Evolutionary conservation across 2,113 vertebrate species (phyloP).

Genomic region (Aleadryas rufinucha): DNA sequence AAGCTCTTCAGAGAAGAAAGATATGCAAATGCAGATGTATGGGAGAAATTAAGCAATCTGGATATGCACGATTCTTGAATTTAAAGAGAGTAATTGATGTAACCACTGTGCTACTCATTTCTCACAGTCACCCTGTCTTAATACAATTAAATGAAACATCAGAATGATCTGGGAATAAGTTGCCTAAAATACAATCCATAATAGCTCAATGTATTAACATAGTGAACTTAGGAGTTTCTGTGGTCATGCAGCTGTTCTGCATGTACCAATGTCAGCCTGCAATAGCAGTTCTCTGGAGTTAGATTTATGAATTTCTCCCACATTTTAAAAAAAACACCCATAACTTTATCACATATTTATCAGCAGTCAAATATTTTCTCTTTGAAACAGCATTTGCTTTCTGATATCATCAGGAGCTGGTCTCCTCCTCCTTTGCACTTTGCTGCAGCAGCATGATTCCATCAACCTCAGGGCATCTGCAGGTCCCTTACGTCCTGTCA

Average conservation of each 20-base stretch:
- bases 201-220: not conserved
- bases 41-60: constrained; percentile 24
- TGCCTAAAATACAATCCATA: not conserved
- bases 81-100: constrained; percentile 13
- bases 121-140: not conserved
- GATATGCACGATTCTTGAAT: not conserved
- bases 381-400: not conserved
- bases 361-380: not conserved
- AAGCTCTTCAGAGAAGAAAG: constrained; percentile 42
- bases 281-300: not conserved
- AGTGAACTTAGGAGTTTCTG: not conserved
- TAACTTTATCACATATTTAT: not conserved
- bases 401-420: not conserved
- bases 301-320: not conserved
- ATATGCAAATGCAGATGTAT: constrained; percentile 19
- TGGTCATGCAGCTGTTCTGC: not conserved
- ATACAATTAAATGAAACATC: not conserved
- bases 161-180: not conserved
- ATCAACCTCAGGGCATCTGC: fast-evolving
- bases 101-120: not conserved
- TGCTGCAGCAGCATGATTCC: not conserved
- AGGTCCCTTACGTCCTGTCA: not conserved
- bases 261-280: not conserved
- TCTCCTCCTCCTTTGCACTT: not conserved
- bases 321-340: not conserved